Conservation (phyloP, 2,797 vertebrate genomes). For the Siniperca scherzeri region DNA sequence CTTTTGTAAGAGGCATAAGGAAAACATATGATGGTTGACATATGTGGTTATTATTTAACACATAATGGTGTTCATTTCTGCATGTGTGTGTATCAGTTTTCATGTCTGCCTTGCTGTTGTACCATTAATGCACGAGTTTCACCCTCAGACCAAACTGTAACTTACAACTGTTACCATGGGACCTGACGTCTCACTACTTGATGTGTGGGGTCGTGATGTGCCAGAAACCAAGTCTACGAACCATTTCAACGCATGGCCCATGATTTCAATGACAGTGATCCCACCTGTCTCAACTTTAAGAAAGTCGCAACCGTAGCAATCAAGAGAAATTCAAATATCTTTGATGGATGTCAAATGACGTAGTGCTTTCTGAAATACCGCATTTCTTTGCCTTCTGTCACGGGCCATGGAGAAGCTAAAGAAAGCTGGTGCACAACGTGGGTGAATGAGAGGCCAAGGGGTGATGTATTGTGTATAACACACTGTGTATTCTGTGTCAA, state of each 20-base stretch:
- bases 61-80: constrained; percentile 41
- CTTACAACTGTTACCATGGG: background rate
- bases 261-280: constrained; percentile 25
- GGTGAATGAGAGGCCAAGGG: constrained; percentile 71
- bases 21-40: constrained; percentile 58
- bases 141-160: constrained; percentile 16
- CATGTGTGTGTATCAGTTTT: constrained; percentile 28
- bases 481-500: constrained; percentile 66
- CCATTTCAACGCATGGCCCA: background rate
- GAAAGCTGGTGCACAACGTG: constrained; percentile 39
- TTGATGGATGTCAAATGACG: constrained; percentile 62
- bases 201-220: constrained; percentile 1
- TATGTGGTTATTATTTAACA: constrained; percentile 54
- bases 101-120: background rate
- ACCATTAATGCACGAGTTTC: constrained; percentile 1
- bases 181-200: constrained; percentile 19
- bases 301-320: constrained; percentile 35
- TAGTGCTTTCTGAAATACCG: constrained; percentile 43
- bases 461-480: constrained; percentile 68
- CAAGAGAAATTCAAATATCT: constrained; percentile 53
- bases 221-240: constrained; percentile 3
- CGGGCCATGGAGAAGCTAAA: constrained; percentile 60
- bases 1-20: constrained; percentile 57
- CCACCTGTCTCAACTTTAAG: constrained; percentile 30
- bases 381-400: constrained; percentile 62